These are phyloP conservation scores for Torymus aiolomorphi DNA, from an alignment of 2,888 invertebrate genomes.

Conservation along the genomic window DNA sequence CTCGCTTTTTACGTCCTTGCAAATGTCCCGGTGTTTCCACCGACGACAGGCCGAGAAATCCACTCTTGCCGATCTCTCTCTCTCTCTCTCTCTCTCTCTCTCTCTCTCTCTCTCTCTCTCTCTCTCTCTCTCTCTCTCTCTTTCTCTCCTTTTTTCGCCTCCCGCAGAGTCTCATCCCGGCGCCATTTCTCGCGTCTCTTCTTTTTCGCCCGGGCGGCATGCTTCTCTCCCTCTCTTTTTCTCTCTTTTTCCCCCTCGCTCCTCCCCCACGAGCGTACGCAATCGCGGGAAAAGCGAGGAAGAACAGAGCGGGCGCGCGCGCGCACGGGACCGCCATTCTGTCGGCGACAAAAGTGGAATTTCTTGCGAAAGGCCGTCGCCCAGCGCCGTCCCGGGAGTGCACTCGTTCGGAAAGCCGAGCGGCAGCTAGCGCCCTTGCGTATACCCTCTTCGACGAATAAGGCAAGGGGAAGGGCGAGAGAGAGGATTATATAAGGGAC, in stretches of 20 bases:
- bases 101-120: not conserved
- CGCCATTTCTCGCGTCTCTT: conserved; percentile 27
- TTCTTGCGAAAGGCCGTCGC: conserved; percentile 60
- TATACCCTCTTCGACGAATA: too few species aligned
- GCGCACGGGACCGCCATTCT: conserved; percentile 57
- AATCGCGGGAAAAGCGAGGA: conserved; percentile 46
- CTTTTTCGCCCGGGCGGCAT: not conserved
- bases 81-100: not conserved
- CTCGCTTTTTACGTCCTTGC: conserved; percentile 13
- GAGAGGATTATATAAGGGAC: conserved; percentile 50
- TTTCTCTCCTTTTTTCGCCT: not conserved
- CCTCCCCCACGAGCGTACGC: conserved; percentile 24
- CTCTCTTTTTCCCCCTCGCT: conserved; percentile 16
- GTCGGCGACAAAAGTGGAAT: conserved; percentile 67
- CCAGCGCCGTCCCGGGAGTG: conserved; percentile 41
- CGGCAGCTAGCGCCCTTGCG: not conserved
- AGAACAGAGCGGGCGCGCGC: not conserved
- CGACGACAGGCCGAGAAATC: conserved; percentile 6
- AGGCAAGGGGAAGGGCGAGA: conserved; percentile 6
- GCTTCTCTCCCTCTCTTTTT: not conserved
- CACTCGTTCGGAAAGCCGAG: conserved; percentile 61
- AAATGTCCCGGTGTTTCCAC: conserved; percentile 3
- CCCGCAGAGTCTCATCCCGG: not conserved
- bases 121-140: not conserved
- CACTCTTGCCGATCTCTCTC: conserved; percentile 7